These are phyloP conservation scores for Hemistola chrysoprasaria DNA, from an alignment of 2,888 invertebrate genomes.

Conservation along the genomic window DNA sequence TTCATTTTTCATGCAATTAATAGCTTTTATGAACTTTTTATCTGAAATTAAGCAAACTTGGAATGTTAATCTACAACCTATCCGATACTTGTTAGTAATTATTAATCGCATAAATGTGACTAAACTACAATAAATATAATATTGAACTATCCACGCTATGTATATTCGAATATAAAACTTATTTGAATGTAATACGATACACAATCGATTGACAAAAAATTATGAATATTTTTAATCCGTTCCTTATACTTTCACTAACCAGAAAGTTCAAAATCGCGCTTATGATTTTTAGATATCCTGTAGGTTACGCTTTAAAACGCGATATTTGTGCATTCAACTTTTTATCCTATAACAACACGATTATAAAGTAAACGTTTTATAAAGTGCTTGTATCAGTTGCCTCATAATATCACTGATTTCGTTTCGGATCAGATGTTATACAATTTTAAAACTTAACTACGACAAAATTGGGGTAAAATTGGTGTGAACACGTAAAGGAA, in stretches of 20 bases:
- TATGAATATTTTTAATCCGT: conserved; percentile 12
- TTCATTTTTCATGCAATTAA: no score
- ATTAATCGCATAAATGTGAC: conserved; percentile 18
- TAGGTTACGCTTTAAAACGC: no score
- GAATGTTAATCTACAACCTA: conserved; percentile 73
- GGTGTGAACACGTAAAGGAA: conserved; percentile 50
- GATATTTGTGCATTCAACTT: no score
- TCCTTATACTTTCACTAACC: conserved; percentile 58
- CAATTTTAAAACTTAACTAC: conserved; percentile 27
- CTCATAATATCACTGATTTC: no score
- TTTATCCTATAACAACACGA: no score
- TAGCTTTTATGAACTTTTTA: no score
- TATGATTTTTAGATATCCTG: no score
- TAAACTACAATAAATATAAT: conserved; percentile 28
- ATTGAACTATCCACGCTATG: conserved; percentile 17
- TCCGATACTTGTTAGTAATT: conserved; percentile 47
- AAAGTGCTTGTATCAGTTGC: no score
- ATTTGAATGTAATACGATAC: conserved; percentile 12
- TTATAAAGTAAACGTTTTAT: no score
- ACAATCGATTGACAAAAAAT: background rate
- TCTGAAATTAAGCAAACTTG: conserved; percentile 27
- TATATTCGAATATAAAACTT: conserved; percentile 11
- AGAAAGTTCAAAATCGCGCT: conserved; percentile 65
- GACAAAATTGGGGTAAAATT: conserved; percentile 18
- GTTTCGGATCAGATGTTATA: conserved; percentile 28